A percentile compares a stretch with the other conserved stretches of the same genome.
Conservation (phyloP, 1,140 invertebrate genomes). For the Latrodectus geometricus region DNA sequence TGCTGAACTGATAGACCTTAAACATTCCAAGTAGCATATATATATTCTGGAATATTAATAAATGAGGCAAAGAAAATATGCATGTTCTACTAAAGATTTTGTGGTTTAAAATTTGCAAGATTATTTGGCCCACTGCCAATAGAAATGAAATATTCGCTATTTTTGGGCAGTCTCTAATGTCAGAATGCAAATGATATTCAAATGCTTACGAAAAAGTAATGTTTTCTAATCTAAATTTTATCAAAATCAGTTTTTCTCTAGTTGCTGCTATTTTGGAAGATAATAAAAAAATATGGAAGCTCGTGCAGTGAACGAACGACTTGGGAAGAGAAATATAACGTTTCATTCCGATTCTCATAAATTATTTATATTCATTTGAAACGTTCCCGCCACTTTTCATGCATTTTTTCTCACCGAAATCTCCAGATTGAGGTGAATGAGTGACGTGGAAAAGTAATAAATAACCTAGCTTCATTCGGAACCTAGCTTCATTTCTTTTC, state of each 20-base stretch:
- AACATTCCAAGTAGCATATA: too few relatives aligned
- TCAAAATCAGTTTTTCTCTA: slow-evolving; percentile 25
- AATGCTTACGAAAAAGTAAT: slow-evolving; percentile 41
- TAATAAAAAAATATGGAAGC: background rate
- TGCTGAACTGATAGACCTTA: too few relatives aligned
- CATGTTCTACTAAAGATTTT: too few relatives aligned
- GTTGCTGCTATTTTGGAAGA: background rate
- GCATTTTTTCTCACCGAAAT: background rate
- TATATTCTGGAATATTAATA: too few relatives aligned
- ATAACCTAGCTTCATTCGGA: background rate
- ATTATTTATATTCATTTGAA: slow-evolving; percentile 52
- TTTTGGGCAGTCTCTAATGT: slow-evolving; percentile 31
- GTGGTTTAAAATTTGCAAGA: slow-evolving; percentile 9
- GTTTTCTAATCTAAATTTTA: slow-evolving; percentile 56
- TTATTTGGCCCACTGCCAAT: slow-evolving; percentile 9
- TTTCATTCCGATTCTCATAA: slow-evolving; percentile 32
- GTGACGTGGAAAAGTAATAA: slow-evolving; percentile 26
- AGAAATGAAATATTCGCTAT: slow-evolving; percentile 17
- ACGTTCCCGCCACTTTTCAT: slow-evolving; percentile 9
- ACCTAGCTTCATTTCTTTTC: too few relatives aligned
- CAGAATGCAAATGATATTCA: slow-evolving; percentile 56
- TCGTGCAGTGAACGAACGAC: background rate
- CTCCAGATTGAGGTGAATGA: slow-evolving; percentile 1
- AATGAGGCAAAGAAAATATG: too few relatives aligned
- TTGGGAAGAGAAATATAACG: background rate